Conservation (phyloP, 2,113 vertebrate species). For the Daphoenositta chrysoptera region DNA sequence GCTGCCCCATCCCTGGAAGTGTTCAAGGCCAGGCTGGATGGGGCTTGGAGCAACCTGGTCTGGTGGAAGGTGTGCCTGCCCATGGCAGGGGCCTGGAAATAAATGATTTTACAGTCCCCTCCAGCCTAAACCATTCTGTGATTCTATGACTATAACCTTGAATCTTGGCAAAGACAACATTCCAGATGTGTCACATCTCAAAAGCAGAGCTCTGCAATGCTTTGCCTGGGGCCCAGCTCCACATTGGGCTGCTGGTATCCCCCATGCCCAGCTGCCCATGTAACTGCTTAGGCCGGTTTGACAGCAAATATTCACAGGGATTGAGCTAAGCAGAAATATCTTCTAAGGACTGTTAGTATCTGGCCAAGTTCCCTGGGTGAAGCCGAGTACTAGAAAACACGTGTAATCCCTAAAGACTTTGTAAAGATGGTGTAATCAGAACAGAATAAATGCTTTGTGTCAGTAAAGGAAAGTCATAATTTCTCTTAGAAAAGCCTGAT, state of each 20-base stretch:
- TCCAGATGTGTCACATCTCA: background rate
- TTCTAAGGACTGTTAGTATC: background rate
- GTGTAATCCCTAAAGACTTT: background rate
- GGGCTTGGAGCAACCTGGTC: background rate
- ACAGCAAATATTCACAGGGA: background rate
- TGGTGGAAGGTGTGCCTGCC: background rate
- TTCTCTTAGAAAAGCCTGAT: background rate
- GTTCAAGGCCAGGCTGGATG: background rate
- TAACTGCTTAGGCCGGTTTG: background rate
- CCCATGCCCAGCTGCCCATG: rapidly evolving
- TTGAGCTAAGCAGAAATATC: background rate
- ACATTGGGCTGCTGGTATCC: background rate
- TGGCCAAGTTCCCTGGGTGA: background rate
- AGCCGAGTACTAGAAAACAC: background rate
- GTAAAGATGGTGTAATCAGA: background rate
- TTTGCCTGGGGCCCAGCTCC: background rate
- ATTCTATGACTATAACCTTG: background rate
- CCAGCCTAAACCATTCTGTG: background rate
- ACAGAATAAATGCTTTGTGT: background rate
- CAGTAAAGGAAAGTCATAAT: background rate
- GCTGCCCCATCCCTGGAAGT: background rate
- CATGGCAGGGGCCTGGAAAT: background rate
- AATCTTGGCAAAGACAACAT: background rate
- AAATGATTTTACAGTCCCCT: background rate
- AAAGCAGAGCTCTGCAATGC: background rate